phyloP scores from a whole-genome alignment of 2,888 invertebrate genomes.

The Luffia ferchaultella region DNA sequence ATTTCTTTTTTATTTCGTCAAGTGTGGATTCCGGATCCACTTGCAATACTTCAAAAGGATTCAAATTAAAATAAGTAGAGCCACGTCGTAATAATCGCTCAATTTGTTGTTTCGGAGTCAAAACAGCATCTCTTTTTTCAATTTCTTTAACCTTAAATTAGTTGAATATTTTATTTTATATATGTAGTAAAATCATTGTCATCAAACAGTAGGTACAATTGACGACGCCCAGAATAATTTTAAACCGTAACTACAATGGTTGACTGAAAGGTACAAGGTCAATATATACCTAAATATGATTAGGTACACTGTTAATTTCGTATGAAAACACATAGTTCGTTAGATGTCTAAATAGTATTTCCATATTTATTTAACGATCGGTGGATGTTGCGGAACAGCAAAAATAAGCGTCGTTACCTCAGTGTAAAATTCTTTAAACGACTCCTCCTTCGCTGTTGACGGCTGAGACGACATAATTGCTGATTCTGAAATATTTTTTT shows the following conservation, averaged over 20 bases:
- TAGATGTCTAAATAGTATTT: too few relatives aligned
- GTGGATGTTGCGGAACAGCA: too few relatives aligned
- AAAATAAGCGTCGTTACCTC: constrained; percentile 76
- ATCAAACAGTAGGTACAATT: constrained; percentile 13
- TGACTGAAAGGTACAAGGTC: too few relatives aligned
- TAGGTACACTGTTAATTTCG: too few relatives aligned
- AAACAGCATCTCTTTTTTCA: constrained; percentile 94
- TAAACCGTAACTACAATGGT: constrained; percentile 13
- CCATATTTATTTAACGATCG: too few relatives aligned
- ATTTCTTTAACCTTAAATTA: constrained; percentile 93
- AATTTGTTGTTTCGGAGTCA: constrained; percentile 97
- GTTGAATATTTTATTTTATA: background rate
- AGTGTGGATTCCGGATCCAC: constrained; percentile 89
- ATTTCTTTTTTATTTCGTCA: constrained; percentile 96
- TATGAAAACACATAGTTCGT: too few relatives aligned
- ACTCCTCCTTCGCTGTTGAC: constrained; percentile 65
- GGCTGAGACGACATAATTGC: constrained; percentile 26
- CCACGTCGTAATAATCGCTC: constrained; percentile 95
- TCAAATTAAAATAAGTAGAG: constrained; percentile 98
- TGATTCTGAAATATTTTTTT: too few relatives aligned
- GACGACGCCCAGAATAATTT: background rate
- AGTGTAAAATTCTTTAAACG: constrained; percentile 83
- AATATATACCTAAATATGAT: too few relatives aligned
- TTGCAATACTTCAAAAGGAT: constrained; percentile 93
- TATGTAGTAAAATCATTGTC: background rate